Conservation (phyloP, 2,797 vertebrate species). For the Urosaurus nigricauda region DNA sequence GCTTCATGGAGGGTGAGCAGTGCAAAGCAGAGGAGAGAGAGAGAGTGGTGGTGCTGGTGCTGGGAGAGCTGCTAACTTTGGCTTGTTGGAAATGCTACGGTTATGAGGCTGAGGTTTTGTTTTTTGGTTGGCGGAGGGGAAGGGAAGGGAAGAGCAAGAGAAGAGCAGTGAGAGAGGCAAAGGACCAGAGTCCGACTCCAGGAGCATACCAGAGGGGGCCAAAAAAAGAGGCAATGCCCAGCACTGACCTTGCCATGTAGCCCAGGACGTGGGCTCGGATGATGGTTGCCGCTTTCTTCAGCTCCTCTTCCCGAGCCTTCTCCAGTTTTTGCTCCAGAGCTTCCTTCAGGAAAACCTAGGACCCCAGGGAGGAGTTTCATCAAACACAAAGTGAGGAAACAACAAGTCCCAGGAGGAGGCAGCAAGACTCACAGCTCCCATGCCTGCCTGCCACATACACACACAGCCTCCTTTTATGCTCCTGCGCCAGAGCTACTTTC, state of each 20-base stretch:
- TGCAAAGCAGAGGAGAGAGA: neutral
- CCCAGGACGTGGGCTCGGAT: conserved; percentile 94
- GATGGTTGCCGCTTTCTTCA: conserved; percentile 82
- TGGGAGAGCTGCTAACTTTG: neutral
- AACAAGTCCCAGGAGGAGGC: conserved; percentile 68
- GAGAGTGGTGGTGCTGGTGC: too few relatives aligned
- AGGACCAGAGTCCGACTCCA: conserved; percentile 17
- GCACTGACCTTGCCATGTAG: conserved; percentile 92
- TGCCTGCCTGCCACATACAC: conserved; percentile 34
- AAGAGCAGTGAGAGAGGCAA: neutral
- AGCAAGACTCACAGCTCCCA: conserved; percentile 60
- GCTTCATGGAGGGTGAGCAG: neutral
- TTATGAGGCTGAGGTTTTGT: neutral
- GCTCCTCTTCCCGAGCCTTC: conserved; percentile 62
- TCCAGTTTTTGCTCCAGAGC: conserved; percentile 60
- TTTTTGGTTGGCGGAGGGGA: neutral
- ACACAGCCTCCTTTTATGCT: conserved; percentile 29
- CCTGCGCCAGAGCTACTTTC: conserved; percentile 9
- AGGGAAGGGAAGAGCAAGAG: neutral
- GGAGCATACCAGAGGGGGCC: neutral
- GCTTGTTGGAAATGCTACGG: conserved; percentile 4
- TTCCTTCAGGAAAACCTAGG: conserved; percentile 82
- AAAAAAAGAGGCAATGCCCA: conserved; percentile 21
- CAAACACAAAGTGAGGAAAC: conserved; percentile 79
- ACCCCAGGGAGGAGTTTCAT: conserved; percentile 75